Conservation (phyloP, 2,888 invertebrate species). For the Drosophila melanosoma region DNA sequence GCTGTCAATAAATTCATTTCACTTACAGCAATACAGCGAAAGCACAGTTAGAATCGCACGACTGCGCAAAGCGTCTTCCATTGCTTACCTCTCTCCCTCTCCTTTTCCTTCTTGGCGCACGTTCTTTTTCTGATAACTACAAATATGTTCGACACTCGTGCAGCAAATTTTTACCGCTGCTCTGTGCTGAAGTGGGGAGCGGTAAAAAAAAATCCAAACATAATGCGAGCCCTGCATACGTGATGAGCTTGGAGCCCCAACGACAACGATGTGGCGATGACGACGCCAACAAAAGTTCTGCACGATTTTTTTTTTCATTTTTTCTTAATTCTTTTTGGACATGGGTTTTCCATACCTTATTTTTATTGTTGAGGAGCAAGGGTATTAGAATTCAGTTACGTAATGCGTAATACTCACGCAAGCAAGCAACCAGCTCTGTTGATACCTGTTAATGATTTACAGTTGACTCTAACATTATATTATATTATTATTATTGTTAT, state of each 20-base stretch:
- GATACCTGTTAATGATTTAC: neutral
- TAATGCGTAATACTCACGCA: constrained; percentile 8
- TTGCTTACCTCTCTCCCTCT: neutral
- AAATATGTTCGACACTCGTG: constrained; percentile 80
- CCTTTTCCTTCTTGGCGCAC: constrained; percentile 34
- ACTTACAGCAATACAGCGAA: constrained; percentile 51
- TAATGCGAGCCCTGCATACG: constrained; percentile 69
- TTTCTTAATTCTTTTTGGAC: constrained; percentile 10
- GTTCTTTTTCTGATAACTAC: constrained; percentile 80
- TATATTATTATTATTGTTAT: neutral
- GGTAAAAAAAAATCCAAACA: constrained; percentile 52
- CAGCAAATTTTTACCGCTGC: constrained; percentile 76
- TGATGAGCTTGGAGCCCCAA: constrained; percentile 61
- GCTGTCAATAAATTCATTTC: constrained; percentile 70
- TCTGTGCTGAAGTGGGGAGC: constrained; percentile 1
- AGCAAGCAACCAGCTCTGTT: neutral
- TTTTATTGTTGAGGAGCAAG: neutral
- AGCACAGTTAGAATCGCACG: constrained; percentile 74
- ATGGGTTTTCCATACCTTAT: constrained; percentile 4
- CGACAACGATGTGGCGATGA: constrained; percentile 36
- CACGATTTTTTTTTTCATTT: constrained; percentile 27
- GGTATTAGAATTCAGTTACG: constrained; percentile 19
- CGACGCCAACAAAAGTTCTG: constrained; percentile 42
- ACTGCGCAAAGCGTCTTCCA: constrained; percentile 42
- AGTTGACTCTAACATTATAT: neutral